A percentile compares a stretch with the other conserved stretches of the same genome.
Evolutionary conservation across 2,113 vertebrate species (phyloP).

Genomic region (Mellivora capensis): DNA sequence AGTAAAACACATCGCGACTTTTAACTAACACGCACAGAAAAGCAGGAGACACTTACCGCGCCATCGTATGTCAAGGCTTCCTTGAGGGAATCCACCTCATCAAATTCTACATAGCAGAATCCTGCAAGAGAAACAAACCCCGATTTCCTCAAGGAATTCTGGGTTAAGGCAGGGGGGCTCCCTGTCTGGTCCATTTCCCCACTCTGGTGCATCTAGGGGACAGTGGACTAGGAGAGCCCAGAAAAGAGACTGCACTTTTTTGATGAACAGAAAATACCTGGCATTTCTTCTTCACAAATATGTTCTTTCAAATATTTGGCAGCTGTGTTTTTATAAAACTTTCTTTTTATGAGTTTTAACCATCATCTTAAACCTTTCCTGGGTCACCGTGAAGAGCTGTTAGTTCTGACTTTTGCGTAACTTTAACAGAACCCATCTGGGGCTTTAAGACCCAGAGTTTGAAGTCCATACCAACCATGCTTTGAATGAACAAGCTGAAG

Average conservation of each 20-base stretch:
- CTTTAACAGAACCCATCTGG: not conserved
- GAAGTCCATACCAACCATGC: not conserved
- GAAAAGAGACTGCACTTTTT: not conserved
- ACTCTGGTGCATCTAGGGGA: not conserved
- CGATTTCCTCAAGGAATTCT: not conserved
- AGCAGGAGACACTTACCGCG: constrained; percentile 89
- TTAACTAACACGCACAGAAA: not conserved
- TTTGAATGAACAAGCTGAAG: not conserved
- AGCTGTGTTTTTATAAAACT: not conserved
- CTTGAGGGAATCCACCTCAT: constrained; percentile 97
- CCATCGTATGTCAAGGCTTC: constrained; percentile 97
- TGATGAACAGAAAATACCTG: not conserved
- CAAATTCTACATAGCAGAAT: constrained; percentile 99
- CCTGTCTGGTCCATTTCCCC: too few relatives aligned
- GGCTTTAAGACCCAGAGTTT: not conserved
- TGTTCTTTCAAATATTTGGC: not conserved
- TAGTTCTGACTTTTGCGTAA: not conserved
- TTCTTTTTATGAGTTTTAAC: not conserved
- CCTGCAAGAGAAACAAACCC: constrained; percentile 83
- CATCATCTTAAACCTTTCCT: not conserved
- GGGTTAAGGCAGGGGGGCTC: too few relatives aligned
- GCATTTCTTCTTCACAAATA: not conserved
- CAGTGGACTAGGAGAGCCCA: not conserved
- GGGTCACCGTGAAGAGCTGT: not conserved
- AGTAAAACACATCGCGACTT: not conserved